phyloP scores from a whole-genome alignment of 1,140 invertebrate species.

The Patella vulgata region DNA sequence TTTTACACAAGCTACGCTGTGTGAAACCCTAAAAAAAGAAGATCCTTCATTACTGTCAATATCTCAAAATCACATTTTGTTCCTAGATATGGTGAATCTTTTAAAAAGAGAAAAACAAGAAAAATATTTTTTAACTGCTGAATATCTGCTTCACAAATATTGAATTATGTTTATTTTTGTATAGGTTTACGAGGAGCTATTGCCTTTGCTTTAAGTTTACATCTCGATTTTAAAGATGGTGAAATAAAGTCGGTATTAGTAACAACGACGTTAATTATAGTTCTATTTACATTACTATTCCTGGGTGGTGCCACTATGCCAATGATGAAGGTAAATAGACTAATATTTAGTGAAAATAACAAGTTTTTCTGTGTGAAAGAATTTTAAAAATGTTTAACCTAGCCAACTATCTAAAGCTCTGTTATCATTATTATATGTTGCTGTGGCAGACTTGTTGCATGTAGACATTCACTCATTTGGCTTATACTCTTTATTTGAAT shows the following conservation, averaged over 20 bases:
- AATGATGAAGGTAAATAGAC: conserved; percentile 81
- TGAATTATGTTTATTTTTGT: conserved; percentile 41
- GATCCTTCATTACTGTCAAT: no score
- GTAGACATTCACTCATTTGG: no score
- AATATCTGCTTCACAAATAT: background rate
- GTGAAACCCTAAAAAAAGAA: no score
- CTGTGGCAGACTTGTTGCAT: background rate
- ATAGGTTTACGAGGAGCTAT: conserved; percentile 93
- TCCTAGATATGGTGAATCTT: no score
- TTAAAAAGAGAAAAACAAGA: no score
- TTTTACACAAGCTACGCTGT: no score
- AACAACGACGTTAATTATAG: conserved; percentile 95
- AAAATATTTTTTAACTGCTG: background rate
- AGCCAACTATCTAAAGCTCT: background rate
- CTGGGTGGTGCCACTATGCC: conserved; percentile 97
- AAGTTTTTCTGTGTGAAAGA: background rate
- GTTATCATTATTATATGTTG: conserved; percentile 1
- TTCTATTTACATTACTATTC: conserved; percentile 93
- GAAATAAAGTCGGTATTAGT: conserved; percentile 96
- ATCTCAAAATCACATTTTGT: no score
- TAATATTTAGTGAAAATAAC: no score
- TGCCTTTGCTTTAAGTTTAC: conserved; percentile 95
- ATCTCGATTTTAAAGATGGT: conserved; percentile 83
- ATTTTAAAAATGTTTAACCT: background rate
- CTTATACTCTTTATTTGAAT: background rate